A percentile compares a stretch with the other conserved stretches of the same genome.
Conservation (phyloP, 2,888 invertebrate species). For the Cryptops parisi region DNA sequence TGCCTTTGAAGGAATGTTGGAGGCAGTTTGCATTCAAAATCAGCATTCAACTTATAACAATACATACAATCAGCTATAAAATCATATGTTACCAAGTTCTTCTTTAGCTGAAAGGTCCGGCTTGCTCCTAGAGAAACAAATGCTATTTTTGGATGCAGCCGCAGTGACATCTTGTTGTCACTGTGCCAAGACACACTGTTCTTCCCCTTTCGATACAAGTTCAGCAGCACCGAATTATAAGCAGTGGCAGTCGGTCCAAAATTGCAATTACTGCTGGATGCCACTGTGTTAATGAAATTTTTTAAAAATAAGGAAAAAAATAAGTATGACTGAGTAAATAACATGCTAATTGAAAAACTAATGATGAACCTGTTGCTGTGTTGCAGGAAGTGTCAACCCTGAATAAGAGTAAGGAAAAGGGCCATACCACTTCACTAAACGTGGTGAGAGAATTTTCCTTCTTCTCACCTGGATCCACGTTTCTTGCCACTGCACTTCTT, state of each 20-base stretch:
- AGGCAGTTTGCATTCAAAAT: constrained; percentile 1
- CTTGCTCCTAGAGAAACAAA: constrained; percentile 30
- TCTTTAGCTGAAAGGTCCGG: constrained; percentile 32
- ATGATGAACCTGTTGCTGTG: neutral
- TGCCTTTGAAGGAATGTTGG: constrained; percentile 1
- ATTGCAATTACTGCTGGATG: too few species aligned
- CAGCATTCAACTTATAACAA: too few species aligned
- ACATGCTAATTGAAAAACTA: neutral
- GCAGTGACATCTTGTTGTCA: constrained; percentile 33
- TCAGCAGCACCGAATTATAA: constrained; percentile 37
- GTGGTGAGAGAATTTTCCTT: too few species aligned
- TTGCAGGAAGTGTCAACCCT: constrained; percentile 22
- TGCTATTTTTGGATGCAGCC: constrained; percentile 32
- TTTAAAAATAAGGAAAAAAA: neutral
- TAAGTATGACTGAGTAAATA: neutral
- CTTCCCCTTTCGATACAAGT: constrained; percentile 35
- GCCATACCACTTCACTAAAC: constrained; percentile 38
- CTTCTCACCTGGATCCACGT: too few species aligned
- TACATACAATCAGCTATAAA: neutral
- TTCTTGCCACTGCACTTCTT: too few species aligned
- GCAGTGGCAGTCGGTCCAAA: too few species aligned
- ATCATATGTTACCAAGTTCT: constrained; percentile 26
- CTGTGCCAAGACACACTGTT: constrained; percentile 36
- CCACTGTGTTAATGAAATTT: neutral
- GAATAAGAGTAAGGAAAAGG: constrained; percentile 35